Evolutionary conservation across 2,113 vertebrate genomes (phyloP).

Genomic region (Oenanthe oenanthe): DNA sequence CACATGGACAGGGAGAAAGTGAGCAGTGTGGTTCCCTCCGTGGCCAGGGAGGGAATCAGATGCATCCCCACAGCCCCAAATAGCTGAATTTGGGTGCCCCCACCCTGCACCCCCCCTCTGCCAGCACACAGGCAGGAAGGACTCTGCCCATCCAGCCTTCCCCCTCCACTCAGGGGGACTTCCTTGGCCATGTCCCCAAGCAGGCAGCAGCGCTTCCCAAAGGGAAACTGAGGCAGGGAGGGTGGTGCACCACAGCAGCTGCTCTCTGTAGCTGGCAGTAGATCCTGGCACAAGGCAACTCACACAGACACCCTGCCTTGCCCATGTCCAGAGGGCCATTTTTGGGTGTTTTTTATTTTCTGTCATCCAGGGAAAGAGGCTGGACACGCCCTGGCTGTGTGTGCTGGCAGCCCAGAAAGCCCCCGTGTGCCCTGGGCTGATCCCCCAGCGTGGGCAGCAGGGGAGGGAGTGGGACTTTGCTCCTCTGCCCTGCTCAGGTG

Average conservation of each 20-base stretch:
- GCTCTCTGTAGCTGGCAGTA: not conserved
- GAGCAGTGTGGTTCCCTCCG: fast-evolving
- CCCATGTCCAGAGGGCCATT: fast-evolving
- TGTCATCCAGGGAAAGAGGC: not conserved
- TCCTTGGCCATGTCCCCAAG: fast-evolving
- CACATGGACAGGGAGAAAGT: not conserved
- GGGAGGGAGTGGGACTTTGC: not conserved
- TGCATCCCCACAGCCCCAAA: fast-evolving
- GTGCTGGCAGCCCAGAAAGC: not conserved
- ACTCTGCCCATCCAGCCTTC: not conserved
- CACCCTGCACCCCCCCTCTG: fast-evolving
- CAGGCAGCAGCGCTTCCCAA: not conserved
- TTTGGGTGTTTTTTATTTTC: fast-evolving
- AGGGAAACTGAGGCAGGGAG: not conserved
- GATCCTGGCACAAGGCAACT: not conserved
- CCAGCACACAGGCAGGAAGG: fast-evolving
- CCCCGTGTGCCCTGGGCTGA: not conserved
- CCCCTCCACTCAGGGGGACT: not conserved
- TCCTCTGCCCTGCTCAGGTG: not conserved
- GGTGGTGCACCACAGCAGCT: not conserved
- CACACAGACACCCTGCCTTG: not conserved
- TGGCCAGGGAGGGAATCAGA: not conserved
- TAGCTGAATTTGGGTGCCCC: not conserved
- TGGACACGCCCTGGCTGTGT: not conserved
- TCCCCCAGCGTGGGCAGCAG: fast-evolving